Evolutionary conservation across 2,888 invertebrate genomes (phyloP).

Genomic region (Apodemia zela): DNA sequence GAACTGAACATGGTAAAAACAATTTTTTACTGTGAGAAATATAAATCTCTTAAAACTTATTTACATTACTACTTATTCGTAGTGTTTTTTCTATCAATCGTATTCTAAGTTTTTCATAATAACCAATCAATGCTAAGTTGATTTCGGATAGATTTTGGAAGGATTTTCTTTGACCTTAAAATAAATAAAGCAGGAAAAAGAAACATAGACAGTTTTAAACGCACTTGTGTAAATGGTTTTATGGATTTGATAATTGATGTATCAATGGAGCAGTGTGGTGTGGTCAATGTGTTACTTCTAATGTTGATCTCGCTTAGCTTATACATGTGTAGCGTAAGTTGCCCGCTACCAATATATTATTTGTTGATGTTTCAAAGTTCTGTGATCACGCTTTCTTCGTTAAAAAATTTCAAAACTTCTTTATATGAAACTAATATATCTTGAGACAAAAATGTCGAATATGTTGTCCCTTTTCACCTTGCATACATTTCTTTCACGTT

Average conservation of each 20-base stretch:
- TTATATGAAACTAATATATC: background rate
- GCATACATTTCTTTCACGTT: slow-evolving; percentile 26
- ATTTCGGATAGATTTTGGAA: no score
- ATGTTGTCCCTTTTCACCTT: slow-evolving; percentile 3
- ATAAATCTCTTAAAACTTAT: no score
- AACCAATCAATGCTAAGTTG: no score
- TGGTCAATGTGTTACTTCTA: slow-evolving; percentile 11
- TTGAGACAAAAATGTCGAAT: background rate
- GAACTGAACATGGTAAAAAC: no score
- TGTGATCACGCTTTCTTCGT: slow-evolving; percentile 39
- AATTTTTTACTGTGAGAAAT: no score
- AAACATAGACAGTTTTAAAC: slow-evolving; percentile 14
- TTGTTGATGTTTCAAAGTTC: background rate
- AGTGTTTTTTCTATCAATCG: no score
- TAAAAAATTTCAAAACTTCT: background rate
- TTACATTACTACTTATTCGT: no score
- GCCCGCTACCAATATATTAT: slow-evolving; percentile 27
- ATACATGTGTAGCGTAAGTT: slow-evolving; percentile 47
- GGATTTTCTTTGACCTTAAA: no score
- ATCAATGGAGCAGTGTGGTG: slow-evolving; percentile 18
- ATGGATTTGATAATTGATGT: slow-evolving; percentile 11
- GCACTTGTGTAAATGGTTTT: slow-evolving; percentile 9
- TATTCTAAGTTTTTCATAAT: no score
- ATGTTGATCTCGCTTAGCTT: slow-evolving; percentile 55
- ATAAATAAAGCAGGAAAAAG: no score